Base-by-base conservation (phyloP, 2,888 invertebrate genomes). In the Drosophila parthenogenetica region DNA sequence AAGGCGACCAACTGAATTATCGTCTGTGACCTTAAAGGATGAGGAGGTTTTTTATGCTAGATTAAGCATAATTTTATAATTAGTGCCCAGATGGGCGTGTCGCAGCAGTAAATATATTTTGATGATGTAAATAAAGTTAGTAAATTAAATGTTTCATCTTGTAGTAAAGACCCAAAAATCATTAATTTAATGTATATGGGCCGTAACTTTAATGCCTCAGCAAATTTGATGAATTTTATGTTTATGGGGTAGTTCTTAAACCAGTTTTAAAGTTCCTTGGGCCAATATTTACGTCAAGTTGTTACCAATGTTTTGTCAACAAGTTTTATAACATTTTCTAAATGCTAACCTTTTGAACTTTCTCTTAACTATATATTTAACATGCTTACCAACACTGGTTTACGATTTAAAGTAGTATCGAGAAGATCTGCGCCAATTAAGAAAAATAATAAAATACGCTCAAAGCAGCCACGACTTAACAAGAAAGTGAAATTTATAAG, bases 401-500 rank as follows among this genome's bases (percentile, higher is more conserved):
- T n/a, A 10, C 42, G 2, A 14, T 22, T 45, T 57, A 58, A 51
- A 62, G 71, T 74, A 90, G 91, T 92, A 68, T 91, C 92, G 67
- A 89, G 92, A 86, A 93, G 94, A 90, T 93, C 95, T 92, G 95
- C 94, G 91, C 96, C 94, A 69, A 94, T 95, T 91, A 96, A 96
- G 94, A 97, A 97, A 93, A 95, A 95, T 76, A 95, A 95, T 93
- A 97, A 96, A 92, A 95, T 95, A 76, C 93, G 96, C 91, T 96
- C 96, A 88, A 96, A 96, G 93, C 97, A 97, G 93, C 97, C 97
- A 77, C 89, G 92, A 76, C 81, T 91, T 74, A 92, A 91, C 79
- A 97, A 96, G 94, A 96, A 96, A 94, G 96, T 97, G 75, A 96
- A 97, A 94, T 97, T 97, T 92, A 96, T 97, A 93, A 96, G 97